These are phyloP conservation scores for Epirrita christyi DNA, from an alignment of 2,888 invertebrate species.

Conservation along the genomic window DNA sequence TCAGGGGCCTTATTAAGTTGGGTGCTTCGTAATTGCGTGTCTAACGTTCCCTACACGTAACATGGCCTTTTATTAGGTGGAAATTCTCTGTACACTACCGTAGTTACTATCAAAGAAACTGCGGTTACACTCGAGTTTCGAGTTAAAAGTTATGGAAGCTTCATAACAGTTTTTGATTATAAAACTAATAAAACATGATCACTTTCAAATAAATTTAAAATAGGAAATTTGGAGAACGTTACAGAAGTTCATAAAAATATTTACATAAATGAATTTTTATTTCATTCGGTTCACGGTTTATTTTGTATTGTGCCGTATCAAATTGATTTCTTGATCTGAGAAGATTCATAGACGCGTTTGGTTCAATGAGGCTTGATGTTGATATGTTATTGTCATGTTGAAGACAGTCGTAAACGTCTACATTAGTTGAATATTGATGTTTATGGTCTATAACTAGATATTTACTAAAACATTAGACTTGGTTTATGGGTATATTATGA, in stretches of 20 bases:
- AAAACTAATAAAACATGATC: constrained; percentile 31
- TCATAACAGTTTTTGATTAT: constrained; percentile 44
- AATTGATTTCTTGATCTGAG: constrained; percentile 35
- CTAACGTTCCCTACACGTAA: constrained; percentile 81
- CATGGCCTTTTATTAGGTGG: constrained; percentile 83
- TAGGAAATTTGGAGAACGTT: constrained; percentile 30
- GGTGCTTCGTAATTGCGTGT: constrained; percentile 77
- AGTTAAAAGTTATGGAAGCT: constrained; percentile 65
- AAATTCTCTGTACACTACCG: constrained; percentile 77
- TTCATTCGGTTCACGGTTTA: constrained; percentile 34
- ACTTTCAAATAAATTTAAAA: constrained; percentile 38
- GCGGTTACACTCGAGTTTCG: constrained; percentile 45
- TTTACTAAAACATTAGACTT: constrained; percentile 59
- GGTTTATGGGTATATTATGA: constrained; percentile 46
- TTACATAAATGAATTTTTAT: constrained; percentile 59
- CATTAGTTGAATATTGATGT: constrained; percentile 73
- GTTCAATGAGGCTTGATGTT: constrained; percentile 79
- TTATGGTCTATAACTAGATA: constrained; percentile 67
- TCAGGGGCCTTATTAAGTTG: constrained; percentile 65
- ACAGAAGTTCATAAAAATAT: constrained; percentile 51
- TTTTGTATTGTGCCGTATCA: constrained; percentile 50
- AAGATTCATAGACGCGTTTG: constrained; percentile 68
- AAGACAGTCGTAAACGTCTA: constrained; percentile 75
- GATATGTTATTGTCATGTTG: constrained; percentile 77
- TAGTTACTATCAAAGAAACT: constrained; percentile 39